A percentile compares a stretch with the other conserved stretches of the same genome.
These are phyloP conservation scores for Bembecia ichneumoniformis DNA, from an alignment of 2,888 invertebrate species.

Conservation along the genomic window DNA sequence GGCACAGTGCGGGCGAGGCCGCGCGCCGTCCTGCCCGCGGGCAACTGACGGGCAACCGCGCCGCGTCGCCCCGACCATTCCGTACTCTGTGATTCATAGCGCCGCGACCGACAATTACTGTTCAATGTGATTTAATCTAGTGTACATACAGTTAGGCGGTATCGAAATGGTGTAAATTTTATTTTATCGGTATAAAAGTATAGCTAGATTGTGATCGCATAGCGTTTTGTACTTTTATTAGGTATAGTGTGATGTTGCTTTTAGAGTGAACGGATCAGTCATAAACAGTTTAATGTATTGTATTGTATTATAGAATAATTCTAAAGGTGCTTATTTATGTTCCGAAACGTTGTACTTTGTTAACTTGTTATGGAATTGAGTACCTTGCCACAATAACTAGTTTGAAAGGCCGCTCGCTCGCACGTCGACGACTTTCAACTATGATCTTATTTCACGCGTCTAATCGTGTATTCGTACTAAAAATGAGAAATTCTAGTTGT, in stretches of 20 bases:
- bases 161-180: slow-evolving; percentile 61
- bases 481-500: too few relatives aligned
- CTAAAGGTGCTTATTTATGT: slow-evolving; percentile 3
- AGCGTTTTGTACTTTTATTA: slow-evolving; percentile 60
- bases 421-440: too few relatives aligned
- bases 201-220: slow-evolving; percentile 65
- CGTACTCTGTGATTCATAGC: slow-evolving; percentile 41
- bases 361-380: slow-evolving; percentile 1
- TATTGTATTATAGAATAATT: background rate
- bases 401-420: too few relatives aligned
- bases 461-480: too few relatives aligned
- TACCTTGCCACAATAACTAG: slow-evolving; percentile 4
- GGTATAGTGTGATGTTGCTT: slow-evolving; percentile 33
- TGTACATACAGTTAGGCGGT: slow-evolving; percentile 62
- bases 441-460: too few relatives aligned
- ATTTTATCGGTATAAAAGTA: slow-evolving; percentile 50
- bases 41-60: slow-evolving; percentile 48
- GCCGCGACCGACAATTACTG: slow-evolving; percentile 21
- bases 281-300: background rate
- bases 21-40: slow-evolving; percentile 59
- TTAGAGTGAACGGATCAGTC: slow-evolving; percentile 14
- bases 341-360: background rate
- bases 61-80: slow-evolving; percentile 26
- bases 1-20: slow-evolving; percentile 36
- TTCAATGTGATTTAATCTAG: slow-evolving; percentile 62